Percentiles rank a stretch among this genome's conserved stretches.
phyloP scores from a whole-genome alignment of 2,888 invertebrate species.

The Copidosoma aretas region DNA sequence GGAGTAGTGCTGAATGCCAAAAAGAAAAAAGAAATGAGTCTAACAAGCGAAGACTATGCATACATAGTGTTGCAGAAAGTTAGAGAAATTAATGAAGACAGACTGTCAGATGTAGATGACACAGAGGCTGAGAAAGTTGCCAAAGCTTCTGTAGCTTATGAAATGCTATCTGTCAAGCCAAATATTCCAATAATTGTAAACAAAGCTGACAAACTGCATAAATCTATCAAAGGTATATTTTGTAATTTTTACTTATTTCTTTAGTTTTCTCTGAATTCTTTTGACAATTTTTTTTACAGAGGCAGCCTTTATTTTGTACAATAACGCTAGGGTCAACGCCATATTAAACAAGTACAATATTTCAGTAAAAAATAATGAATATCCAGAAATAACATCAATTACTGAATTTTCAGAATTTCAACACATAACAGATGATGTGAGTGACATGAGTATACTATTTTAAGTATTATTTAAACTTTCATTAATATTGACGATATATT shows the following conservation, averaged over 20 bases:
- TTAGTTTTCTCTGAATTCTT: too few relatives aligned
- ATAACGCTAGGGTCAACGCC: constrained; percentile 75
- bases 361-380: constrained; percentile 65
- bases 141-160: constrained; percentile 71
- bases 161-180: constrained; percentile 73
- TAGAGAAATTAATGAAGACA: constrained; percentile 67
- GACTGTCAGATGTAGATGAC: constrained; percentile 68
- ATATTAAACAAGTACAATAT: constrained; percentile 71
- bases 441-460: neutral
- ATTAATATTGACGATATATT: constrained; percentile 45
- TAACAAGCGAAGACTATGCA: constrained; percentile 65
- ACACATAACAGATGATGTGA: constrained; percentile 30
- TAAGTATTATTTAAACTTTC: neutral
- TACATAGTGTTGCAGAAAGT: constrained; percentile 46
- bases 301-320: constrained; percentile 78
- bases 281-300: constrained; percentile 67
- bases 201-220: constrained; percentile 56
- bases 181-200: constrained; percentile 68
- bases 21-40: constrained; percentile 65
- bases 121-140: constrained; percentile 69
- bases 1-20: constrained; percentile 70
- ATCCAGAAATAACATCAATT: constrained; percentile 67
- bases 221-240: constrained; percentile 64
- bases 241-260: constrained; percentile 60
- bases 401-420: constrained; percentile 67